Percentiles rank a stretch among this genome's conserved stretches.
Evolutionary conservation across 2,797 vertebrate species (phyloP).

Genomic region (Hephaestus fuliginosus): DNA sequence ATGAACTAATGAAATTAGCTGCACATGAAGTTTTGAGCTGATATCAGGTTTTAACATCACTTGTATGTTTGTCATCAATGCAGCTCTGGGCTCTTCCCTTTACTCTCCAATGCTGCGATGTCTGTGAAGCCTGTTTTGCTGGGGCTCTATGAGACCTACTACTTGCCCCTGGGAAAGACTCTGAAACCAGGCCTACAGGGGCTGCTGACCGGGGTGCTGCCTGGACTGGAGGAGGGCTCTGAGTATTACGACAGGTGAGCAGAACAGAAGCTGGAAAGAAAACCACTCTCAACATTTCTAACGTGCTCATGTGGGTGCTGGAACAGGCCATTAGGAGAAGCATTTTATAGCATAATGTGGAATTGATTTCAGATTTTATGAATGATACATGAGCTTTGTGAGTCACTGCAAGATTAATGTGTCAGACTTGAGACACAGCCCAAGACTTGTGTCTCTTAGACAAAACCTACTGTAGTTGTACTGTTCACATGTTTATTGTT

Average conservation of each 20-base stretch:
- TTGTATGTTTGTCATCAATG: not conserved
- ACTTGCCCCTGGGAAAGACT: slow-evolving; percentile 97
- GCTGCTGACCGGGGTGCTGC: slow-evolving; percentile 95
- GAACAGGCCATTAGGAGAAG: slow-evolving; percentile 33
- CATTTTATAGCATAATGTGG: slow-evolving; percentile 29
- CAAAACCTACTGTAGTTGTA: not conserved
- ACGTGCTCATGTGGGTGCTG: not conserved
- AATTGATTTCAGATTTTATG: slow-evolving; percentile 54
- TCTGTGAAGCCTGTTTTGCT: slow-evolving; percentile 97
- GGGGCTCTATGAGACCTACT: slow-evolving; percentile 97
- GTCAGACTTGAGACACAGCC: slow-evolving; percentile 8
- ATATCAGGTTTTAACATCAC: not conserved
- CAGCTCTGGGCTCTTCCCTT: slow-evolving; percentile 97
- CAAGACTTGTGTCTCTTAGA: slow-evolving; percentile 11
- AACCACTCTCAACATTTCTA: not conserved
- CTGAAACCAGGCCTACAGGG: slow-evolving; percentile 98
- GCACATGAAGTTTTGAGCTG: not conserved
- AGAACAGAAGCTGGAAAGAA: slow-evolving; percentile 1
- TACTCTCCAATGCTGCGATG: slow-evolving; percentile 99
- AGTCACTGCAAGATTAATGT: slow-evolving; percentile 42
- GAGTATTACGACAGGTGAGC: slow-evolving; percentile 98
- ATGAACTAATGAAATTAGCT: not conserved
- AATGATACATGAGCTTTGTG: slow-evolving; percentile 62
- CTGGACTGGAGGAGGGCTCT: slow-evolving; percentile 97
- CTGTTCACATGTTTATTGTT: not conserved